These are phyloP conservation scores for Phrixothrix hirtus DNA, from an alignment of 2,888 invertebrate species.

Conservation along the genomic window DNA sequence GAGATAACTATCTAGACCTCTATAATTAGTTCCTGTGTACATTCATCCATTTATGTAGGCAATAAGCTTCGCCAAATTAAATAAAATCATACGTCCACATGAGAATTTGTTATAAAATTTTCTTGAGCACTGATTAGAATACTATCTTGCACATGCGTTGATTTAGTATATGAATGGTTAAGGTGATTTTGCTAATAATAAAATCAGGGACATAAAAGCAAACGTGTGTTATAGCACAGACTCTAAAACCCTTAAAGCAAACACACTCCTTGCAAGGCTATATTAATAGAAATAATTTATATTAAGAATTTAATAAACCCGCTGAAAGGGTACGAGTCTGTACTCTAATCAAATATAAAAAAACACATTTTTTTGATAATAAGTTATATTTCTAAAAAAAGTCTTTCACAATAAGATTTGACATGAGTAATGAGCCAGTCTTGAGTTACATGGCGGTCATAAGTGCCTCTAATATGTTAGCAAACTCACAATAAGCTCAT, in stretches of 20 bases:
- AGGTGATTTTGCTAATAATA: too few species aligned
- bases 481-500: constrained; percentile 46
- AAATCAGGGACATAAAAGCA: background rate
- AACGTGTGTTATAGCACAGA: constrained; percentile 20
- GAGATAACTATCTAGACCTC: too few species aligned
- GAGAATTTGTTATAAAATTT: too few species aligned
- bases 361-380: constrained; percentile 46
- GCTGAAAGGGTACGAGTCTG: constrained; percentile 54
- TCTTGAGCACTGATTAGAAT: too few species aligned
- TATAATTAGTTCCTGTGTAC: too few species aligned
- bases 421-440: constrained; percentile 53
- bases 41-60: too few species aligned
- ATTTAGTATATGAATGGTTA: too few species aligned
- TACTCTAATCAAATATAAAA: constrained; percentile 38
- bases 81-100: too few species aligned
- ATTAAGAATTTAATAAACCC: constrained; percentile 32
- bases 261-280: constrained; percentile 42
- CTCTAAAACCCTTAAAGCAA: constrained; percentile 45
- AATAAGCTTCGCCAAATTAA: too few species aligned
- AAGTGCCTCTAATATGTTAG: constrained; percentile 46
- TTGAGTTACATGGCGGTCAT: constrained; percentile 46
- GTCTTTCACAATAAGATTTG: constrained; percentile 56
- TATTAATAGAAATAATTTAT: constrained; percentile 6
- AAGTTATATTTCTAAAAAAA: constrained; percentile 56
- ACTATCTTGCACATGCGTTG: too few species aligned